Evolutionary conservation across 2,113 vertebrate genomes (phyloP).

Genomic region (Malurus elegans): DNA sequence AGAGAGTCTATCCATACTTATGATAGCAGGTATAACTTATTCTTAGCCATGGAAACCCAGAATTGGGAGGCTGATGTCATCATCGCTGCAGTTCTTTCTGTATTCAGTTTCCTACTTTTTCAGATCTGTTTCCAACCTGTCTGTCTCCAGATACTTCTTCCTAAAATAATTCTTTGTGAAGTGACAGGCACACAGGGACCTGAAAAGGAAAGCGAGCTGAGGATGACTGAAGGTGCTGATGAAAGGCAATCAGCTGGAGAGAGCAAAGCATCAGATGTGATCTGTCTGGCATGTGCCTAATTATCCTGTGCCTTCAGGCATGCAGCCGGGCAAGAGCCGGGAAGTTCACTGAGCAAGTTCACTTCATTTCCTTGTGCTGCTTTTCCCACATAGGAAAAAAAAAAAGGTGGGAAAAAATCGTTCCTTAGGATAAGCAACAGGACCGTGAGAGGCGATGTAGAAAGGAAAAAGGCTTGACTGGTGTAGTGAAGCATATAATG

Average conservation of each 20-base stretch:
- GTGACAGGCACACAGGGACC: not conserved
- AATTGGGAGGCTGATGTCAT: not conserved
- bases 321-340: not conserved
- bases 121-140: not conserved
- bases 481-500: conserved; percentile 25
- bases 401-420: not conserved
- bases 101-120: not conserved
- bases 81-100: not conserved
- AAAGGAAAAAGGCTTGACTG: not conserved
- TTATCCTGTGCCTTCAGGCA: conserved; percentile 19
- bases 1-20: not conserved
- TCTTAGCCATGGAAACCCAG: not conserved
- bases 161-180: conserved; percentile 15
- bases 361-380: not conserved
- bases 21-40: not conserved
- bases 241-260: conserved; percentile 43
- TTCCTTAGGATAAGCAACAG: not conserved
- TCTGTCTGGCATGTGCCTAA: conserved; percentile 13
- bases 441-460: not conserved
- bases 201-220: not conserved
- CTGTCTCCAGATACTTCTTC: not conserved
- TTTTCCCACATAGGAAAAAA: not conserved
- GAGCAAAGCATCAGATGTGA: not conserved
- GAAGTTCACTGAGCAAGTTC: not conserved
- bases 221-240: conserved; percentile 23